These are phyloP conservation scores for Hydra vulgaris DNA, from an alignment of 30 jellyfish, hydroid and myxozoan genomes.

Conservation along the genomic window DNA sequence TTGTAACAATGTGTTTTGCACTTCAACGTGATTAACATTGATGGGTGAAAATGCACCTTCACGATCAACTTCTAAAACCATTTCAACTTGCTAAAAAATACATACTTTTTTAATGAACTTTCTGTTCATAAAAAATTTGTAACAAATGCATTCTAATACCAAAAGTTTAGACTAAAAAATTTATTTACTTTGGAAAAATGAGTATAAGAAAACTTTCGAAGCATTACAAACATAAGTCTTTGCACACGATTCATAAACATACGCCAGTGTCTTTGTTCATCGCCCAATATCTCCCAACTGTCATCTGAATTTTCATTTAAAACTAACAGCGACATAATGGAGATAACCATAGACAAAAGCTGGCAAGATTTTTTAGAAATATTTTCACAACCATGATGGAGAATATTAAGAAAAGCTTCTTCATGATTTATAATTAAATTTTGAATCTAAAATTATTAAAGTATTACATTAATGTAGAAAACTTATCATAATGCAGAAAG, in stretches of 20 bases:
- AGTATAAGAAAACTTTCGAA: conserved; percentile 8
- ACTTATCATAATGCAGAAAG: too few species aligned
- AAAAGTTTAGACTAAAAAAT: neutral
- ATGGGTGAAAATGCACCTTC: conserved; percentile 23
- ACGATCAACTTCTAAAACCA: conserved; percentile 30
- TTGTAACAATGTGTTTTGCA: conserved; percentile 44
- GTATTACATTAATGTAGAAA: too few species aligned
- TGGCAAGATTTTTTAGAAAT: conserved; percentile 28
- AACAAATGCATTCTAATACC: neutral
- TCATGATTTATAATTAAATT: conserved; percentile 49
- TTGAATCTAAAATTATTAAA: conserved; percentile 62
- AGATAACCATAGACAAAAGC: conserved; percentile 49
- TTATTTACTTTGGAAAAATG: neutral
- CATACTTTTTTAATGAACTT: neutral
- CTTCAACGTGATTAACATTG: conserved; percentile 32
- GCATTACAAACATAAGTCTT: conserved; percentile 43
- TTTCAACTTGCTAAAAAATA: conserved; percentile 23
- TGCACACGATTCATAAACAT: conserved; percentile 42
- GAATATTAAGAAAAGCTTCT: conserved; percentile 49
- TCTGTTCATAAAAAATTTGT: neutral
- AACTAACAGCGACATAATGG: conserved; percentile 47
- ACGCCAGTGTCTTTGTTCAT: conserved; percentile 38
- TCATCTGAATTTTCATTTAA: conserved; percentile 28
- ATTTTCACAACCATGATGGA: conserved; percentile 31
- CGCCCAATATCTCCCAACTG: conserved; percentile 35